Conservation (phyloP, 2,888 invertebrate genomes). For the Ophioninae sp. region DNA sequence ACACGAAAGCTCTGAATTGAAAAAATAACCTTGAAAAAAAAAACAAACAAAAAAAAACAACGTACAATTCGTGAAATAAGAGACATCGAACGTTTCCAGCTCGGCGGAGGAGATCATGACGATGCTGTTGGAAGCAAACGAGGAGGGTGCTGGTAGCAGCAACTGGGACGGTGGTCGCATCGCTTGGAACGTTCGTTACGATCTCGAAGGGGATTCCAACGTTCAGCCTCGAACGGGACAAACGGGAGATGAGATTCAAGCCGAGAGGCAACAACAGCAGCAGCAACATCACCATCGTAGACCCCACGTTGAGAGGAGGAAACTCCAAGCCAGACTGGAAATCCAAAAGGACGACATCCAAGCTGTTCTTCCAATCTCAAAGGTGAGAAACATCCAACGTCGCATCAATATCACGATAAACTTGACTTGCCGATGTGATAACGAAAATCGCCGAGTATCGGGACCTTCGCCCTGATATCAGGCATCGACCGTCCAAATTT, state of each 20-base stretch:
- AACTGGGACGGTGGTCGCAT: slow-evolving; percentile 92
- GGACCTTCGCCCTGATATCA: too few relatives aligned
- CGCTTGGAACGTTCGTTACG: slow-evolving; percentile 92
- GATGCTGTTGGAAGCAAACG: slow-evolving; percentile 94
- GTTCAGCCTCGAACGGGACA: slow-evolving; percentile 74
- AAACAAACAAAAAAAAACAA: too few relatives aligned
- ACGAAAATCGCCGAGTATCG: too few relatives aligned
- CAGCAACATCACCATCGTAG: slow-evolving; percentile 75
- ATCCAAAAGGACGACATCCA: slow-evolving; percentile 97
- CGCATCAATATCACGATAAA: too few relatives aligned
- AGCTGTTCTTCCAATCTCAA: slow-evolving; percentile 95
- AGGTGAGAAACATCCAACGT: slow-evolving; percentile 84
- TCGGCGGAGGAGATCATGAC: slow-evolving; percentile 92
- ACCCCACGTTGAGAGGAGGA: slow-evolving; percentile 81
- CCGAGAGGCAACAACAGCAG: slow-evolving; percentile 71
- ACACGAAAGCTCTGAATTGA: too few relatives aligned
- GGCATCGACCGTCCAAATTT: too few relatives aligned
- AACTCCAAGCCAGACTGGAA: slow-evolving; percentile 91
- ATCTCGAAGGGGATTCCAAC: slow-evolving; percentile 84
- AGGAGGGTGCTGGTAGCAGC: slow-evolving; percentile 86
- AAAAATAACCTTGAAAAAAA: too few relatives aligned
- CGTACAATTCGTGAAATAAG: too few relatives aligned
- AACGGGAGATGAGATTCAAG: slow-evolving; percentile 67
- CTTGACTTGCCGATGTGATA: too few relatives aligned
- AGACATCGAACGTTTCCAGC: too few relatives aligned